These are phyloP conservation scores for Trididemnum clinides DNA, from an alignment of 23 tunicate species.

Conservation along the genomic window DNA sequence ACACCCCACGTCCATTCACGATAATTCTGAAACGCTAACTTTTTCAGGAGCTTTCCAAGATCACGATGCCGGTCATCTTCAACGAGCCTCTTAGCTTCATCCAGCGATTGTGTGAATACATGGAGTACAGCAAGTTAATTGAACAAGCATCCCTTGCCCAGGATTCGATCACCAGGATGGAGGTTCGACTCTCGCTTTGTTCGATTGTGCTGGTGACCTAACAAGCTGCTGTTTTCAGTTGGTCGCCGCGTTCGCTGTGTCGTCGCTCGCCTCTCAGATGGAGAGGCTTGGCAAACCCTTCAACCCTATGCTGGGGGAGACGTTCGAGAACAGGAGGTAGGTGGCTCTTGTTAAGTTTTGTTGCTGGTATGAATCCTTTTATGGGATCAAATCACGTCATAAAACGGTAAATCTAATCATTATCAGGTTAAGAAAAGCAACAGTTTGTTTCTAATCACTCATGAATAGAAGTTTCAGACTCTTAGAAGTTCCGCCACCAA, in stretches of 20 bases:
- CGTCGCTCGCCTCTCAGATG: slow-evolving; percentile 88
- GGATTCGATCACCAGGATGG: slow-evolving; percentile 63
- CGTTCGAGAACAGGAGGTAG: slow-evolving; percentile 76
- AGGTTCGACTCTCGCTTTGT: too few relatives aligned
- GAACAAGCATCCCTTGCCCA: slow-evolving; percentile 50
- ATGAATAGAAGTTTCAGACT: too few relatives aligned
- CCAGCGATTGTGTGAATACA: slow-evolving; percentile 88
- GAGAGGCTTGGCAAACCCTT: slow-evolving; percentile 93
- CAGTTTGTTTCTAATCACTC: too few relatives aligned
- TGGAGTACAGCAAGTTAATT: slow-evolving; percentile 82
- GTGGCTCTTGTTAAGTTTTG: too few relatives aligned
- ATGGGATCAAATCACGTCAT: too few relatives aligned
- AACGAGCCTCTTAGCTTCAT: slow-evolving; percentile 95
- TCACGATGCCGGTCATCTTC: slow-evolving; percentile 97
- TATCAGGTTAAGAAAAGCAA: too few relatives aligned
- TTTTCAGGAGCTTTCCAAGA: slow-evolving; percentile 93
- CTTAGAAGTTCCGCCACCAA: too few relatives aligned
- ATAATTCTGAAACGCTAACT: too few relatives aligned
- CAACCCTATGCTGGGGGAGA: slow-evolving; percentile 92
- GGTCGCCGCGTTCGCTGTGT: slow-evolving; percentile 87
- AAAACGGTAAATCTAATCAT: too few relatives aligned
- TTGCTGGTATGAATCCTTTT: too few relatives aligned
- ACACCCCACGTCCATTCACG: too few relatives aligned
- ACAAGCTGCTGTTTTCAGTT: slow-evolving; percentile 33
- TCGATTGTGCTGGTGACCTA: background rate